phyloP scores from a whole-genome alignment of 2,113 vertebrate genomes.

The Entosphenus tridentatus region DNA sequence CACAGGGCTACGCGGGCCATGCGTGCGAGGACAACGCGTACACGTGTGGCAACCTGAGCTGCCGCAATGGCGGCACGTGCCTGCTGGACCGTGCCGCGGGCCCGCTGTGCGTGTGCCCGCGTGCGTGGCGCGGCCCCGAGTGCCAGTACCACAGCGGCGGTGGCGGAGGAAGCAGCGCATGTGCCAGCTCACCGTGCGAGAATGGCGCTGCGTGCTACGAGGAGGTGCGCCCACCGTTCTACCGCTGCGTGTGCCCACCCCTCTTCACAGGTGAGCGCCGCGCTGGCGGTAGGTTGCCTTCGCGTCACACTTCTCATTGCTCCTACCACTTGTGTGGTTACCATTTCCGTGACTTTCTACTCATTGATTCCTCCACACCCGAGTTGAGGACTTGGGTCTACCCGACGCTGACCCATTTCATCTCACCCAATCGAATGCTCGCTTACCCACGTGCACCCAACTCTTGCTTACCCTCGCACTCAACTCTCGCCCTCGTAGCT shows the following conservation, averaged over 20 bases:
- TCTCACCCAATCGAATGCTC: no score
- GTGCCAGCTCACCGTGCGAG: constrained; percentile 14
- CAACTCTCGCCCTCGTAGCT: no score
- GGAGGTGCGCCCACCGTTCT: neutral
- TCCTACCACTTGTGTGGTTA: no score
- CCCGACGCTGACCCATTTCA: neutral
- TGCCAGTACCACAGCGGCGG: neutral
- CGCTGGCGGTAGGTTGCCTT: no score
- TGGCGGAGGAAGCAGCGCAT: constrained; percentile 30
- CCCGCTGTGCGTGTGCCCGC: neutral
- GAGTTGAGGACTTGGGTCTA: constrained; percentile 1
- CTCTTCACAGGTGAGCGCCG: no score
- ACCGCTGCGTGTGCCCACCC: neutral
- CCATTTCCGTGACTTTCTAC: constrained; percentile 7
- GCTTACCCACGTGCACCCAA: no score
- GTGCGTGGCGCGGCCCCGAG: constrained; percentile 1
- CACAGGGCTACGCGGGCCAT: neutral
- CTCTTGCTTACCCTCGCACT: no score
- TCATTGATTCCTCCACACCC: constrained; percentile 9
- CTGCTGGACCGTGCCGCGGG: neutral
- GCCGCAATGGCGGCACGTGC: neutral
- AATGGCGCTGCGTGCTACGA: neutral
- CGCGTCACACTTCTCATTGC: no score
- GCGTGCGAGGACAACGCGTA: neutral
- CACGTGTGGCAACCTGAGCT: neutral